Conservation (phyloP, 2,888 invertebrate genomes). For the Sinopyrophorus schimmeli region DNA sequence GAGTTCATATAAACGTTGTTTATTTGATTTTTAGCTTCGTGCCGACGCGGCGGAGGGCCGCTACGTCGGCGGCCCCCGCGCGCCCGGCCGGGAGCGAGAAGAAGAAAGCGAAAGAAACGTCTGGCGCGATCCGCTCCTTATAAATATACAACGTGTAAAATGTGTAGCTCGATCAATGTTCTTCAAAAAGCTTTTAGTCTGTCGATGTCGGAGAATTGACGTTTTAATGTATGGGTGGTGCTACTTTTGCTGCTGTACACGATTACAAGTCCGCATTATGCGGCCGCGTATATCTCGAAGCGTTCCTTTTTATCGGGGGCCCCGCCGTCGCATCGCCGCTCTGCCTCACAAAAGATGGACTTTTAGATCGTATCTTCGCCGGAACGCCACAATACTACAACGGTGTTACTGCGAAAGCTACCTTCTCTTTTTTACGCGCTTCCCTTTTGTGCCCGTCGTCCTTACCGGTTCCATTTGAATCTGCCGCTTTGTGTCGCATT, state of each 20-base stretch:
- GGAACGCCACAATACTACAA: not conserved
- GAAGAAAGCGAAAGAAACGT: constrained; percentile 19
- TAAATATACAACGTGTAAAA: constrained; percentile 28
- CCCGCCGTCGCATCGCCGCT: not conserved
- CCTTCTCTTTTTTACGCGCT: not conserved
- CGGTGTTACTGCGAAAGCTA: not conserved
- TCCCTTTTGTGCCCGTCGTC: too few species aligned
- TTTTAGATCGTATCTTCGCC: constrained; percentile 4
- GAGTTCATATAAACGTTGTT: constrained; percentile 36
- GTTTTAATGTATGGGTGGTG: constrained; percentile 41
- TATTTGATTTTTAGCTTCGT: constrained; percentile 30
- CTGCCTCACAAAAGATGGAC: not conserved
- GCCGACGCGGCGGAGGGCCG: constrained; percentile 20
- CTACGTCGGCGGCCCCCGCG: not conserved
- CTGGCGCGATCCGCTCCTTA: constrained; percentile 13
- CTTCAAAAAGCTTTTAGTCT: constrained; percentile 40
- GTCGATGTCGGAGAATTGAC: constrained; percentile 42
- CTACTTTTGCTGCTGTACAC: constrained; percentile 30
- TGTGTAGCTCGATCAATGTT: constrained; percentile 31
- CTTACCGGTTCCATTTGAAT: too few species aligned
- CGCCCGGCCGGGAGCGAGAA: constrained; percentile 12
- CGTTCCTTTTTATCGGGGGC: constrained; percentile 10
- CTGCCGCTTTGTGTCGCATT: too few species aligned
- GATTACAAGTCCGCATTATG: constrained; percentile 21
- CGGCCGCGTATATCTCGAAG: constrained; percentile 15